Evolutionary conservation across 2,888 invertebrate species (phyloP), one percentile per base, ranked within the genome.

Genomic region (Gryllus longicercus): DNA sequence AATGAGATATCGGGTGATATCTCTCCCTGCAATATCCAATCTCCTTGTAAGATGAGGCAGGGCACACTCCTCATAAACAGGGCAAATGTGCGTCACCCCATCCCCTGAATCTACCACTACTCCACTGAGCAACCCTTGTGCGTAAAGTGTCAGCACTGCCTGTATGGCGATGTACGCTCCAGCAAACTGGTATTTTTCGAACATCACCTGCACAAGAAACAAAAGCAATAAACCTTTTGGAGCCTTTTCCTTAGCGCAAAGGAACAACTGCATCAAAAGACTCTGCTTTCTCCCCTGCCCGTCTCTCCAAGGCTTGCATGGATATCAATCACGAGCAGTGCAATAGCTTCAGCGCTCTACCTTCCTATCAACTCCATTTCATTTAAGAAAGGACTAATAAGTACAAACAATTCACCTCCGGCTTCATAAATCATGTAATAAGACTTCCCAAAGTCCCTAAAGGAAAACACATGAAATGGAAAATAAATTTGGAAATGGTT

Each of bases 81-180:
- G 99, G 86, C 99, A 99, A 82, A 99, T 98, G 87, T 99, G 99
- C 5, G 99, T 99, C 0, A 99, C 99, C 77, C 99, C 99, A 87
- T 99, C 99, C 1, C 99, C 99, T 8, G 98, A 98, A 88, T 99
- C 99, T 0, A 99, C 97, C 0, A 99, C 99, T 0, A 99, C 98
- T 16, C 99, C 99, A 16, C 98, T 99, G 81, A 98, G 92, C 23
- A 99, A 90, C 79, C 99, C 98, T 88, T 98, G 98, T 75, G 98
- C 98, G 87, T 98, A 98, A 79, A 98, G 88, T 0, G 98, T 98
- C 51, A 98, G 90, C 76, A 98, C 98, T 4, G 98, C 98, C 88
- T 98, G 98, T 82, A 98, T 97, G 2, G 98, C 98, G 83, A 99
- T 94, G 86, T 97, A 97, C 2, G 96, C 94, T 83, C 97, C 96